A percentile compares a stretch with the other conserved stretches of the same genome.
Conservation (phyloP, 2,797 vertebrate genomes). For the Urocyon cinereoargenteus region DNA sequence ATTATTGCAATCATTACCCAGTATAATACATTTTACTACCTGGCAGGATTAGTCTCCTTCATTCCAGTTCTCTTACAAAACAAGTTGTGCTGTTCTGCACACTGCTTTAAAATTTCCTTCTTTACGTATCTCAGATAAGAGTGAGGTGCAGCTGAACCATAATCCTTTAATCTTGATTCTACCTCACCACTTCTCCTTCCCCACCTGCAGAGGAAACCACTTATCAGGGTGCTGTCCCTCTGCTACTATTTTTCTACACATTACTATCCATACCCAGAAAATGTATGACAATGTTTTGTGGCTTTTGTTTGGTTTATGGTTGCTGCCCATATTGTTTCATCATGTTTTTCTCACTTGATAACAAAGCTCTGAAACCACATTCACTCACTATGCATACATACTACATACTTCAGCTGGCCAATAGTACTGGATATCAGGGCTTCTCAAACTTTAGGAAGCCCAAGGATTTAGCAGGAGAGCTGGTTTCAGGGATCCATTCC, state of each 20-base stretch:
- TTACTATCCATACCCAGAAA: not conserved
- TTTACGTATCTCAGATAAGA: not conserved
- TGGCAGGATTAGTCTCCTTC: not conserved
- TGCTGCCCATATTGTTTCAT: not conserved
- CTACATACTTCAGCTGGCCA: not conserved
- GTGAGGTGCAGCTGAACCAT: not conserved
- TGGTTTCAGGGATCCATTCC: not conserved
- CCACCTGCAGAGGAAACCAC: not conserved
- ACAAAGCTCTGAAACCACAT: not conserved
- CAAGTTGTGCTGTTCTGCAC: not conserved
- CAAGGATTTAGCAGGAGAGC: not conserved
- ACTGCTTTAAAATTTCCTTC: not conserved
- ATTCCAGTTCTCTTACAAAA: not conserved
- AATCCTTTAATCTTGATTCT: not conserved
- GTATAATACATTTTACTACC: conserved; percentile 7
- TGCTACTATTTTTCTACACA: not conserved
- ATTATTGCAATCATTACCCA: not conserved
- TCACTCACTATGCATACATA: not conserved
- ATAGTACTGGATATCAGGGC: not conserved
- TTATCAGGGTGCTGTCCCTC: not conserved
- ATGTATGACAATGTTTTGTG: not conserved
- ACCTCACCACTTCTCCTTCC: not conserved
- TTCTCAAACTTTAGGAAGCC: not conserved
- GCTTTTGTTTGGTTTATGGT: not conserved
- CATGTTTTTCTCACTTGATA: conserved; percentile 12